A percentile compares a stretch with the other conserved stretches of the same genome.
These are phyloP conservation scores for Torymus tubicola DNA, from an alignment of 2,888 invertebrate genomes.

Conservation along the genomic window DNA sequence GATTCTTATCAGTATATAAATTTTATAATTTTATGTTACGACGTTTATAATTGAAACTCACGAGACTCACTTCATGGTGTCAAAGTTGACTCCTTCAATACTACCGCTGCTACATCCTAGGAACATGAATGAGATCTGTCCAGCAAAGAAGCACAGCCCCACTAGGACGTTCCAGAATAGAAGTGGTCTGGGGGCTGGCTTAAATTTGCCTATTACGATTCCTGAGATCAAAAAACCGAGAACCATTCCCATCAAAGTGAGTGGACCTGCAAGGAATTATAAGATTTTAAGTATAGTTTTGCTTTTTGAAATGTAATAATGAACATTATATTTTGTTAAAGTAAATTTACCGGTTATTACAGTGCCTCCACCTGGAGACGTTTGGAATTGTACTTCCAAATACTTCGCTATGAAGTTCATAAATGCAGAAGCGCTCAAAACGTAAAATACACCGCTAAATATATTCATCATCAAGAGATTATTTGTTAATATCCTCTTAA, in stretches of 20 bases:
- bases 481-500: conserved; percentile 81
- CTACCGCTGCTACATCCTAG: conserved; percentile 77
- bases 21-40: too few species aligned
- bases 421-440: conserved; percentile 81
- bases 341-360: conserved; percentile 80
- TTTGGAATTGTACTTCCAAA: conserved; percentile 85
- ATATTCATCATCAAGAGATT: conserved; percentile 83
- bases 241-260: conserved; percentile 80
- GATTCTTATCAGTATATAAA: too few species aligned
- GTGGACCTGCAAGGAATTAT: conserved; percentile 74
- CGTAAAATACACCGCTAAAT: conserved; percentile 82
- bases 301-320: too few species aligned
- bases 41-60: conserved; percentile 18
- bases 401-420: conserved; percentile 86
- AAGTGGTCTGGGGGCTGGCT: conserved; percentile 79
- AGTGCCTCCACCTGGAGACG: conserved; percentile 82
- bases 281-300: not conserved
- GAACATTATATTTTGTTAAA: too few species aligned
- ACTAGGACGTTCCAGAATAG: conserved; percentile 82
- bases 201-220: conserved; percentile 80
- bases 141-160: conserved; percentile 78
- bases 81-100: conserved; percentile 72
- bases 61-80: conserved; percentile 70
- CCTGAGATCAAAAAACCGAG: conserved; percentile 81
- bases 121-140: conserved; percentile 79